Base-by-base conservation (phyloP, 2,113 vertebrate species). In the Vulpes lagopus region DNA sequence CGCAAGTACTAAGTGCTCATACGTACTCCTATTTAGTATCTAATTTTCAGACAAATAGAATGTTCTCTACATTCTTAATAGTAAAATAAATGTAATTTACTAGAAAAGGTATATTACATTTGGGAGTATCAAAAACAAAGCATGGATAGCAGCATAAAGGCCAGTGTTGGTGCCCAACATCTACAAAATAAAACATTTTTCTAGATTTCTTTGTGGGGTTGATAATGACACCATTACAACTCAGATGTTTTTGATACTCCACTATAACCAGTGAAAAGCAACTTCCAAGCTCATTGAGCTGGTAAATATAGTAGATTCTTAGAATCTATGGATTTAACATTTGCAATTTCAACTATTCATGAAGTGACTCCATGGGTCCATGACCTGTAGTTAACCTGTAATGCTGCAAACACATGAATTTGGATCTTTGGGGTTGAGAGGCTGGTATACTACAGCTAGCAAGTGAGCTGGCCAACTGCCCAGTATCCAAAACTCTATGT, bases 311-410 rank as follows among this genome's bases (percentile, higher is more conserved):
- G 60, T 3, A 84, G 32, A 85, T 83, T 14, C 7, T 95, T 76
- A 12, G 57, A 87, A 95, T 93, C 35, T 93, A 95, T 93, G 55
- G 23, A 83, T 79, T 94, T 92, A 94, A 95, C 43, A 94, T 93
- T 96, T 92, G 19, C 9, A 94, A 4, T 89, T 95, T 86, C 8
- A 0, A 90, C 57, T 95, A 43, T 73, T 95, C 38, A 89, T 73
- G 59, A 85, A 96, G 53, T 93, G 32, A 84, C 6, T 88, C 71
- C 65, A 62, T 74, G 71, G 60, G 30, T 89, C 53, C 65, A 64
- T 38, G 55, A 79, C 51, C 73, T 93, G 17, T 79, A 79, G 73
- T 51, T 83, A 89, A 96, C 20, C 74, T 60, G 0, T 27, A 97
- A 89, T 64, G 16, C 83, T 83, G 67, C 65, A 89, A n/a, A 97